Conservation (phyloP, 2,113 vertebrate species). For the Forbesichthys papilliferus region DNA sequence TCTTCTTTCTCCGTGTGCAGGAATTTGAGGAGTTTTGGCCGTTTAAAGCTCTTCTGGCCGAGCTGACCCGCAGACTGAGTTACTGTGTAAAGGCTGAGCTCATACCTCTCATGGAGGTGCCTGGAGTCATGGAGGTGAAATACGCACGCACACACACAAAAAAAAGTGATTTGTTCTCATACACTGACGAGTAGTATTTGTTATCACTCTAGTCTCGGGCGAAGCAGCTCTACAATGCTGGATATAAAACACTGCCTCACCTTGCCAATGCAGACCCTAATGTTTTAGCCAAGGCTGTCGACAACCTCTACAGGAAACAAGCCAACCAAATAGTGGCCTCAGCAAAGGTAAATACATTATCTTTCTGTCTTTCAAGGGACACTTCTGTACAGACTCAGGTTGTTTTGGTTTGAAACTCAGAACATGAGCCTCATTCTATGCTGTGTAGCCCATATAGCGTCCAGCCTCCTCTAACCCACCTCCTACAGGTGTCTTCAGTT, state of each 20-base stretch:
- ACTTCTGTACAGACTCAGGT: no score
- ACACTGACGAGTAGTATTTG: background rate
- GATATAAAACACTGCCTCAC: conserved; percentile 86
- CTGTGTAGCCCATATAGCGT: no score
- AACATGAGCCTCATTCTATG: no score
- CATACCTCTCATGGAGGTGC: conserved; percentile 94
- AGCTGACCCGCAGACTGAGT: conserved; percentile 85
- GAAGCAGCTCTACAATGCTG: conserved; percentile 87
- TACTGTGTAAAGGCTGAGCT: conserved; percentile 93
- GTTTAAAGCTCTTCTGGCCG: conserved; percentile 84
- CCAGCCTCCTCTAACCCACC: no score
- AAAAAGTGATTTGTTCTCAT: background rate
- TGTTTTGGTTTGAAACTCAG: no score
- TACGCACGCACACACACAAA: background rate
- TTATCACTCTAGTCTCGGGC: conserved; percentile 82
- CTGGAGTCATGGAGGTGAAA: conserved; percentile 90
- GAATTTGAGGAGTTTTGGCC: conserved; percentile 96
- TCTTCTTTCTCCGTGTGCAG: conserved; percentile 61
- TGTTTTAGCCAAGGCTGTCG: conserved; percentile 75
- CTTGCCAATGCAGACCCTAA: conserved; percentile 87
- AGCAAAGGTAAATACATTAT: conserved; percentile 81
- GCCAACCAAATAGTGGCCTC: conserved; percentile 89
- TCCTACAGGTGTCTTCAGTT: no score
- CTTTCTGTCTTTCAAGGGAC: background rate
- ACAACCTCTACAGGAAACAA: conserved; percentile 83